A percentile compares a stretch with the other conserved stretches of the same genome.
phyloP scores from a whole-genome alignment of 2,888 invertebrate species.

The Cephonodes hylas region DNA sequence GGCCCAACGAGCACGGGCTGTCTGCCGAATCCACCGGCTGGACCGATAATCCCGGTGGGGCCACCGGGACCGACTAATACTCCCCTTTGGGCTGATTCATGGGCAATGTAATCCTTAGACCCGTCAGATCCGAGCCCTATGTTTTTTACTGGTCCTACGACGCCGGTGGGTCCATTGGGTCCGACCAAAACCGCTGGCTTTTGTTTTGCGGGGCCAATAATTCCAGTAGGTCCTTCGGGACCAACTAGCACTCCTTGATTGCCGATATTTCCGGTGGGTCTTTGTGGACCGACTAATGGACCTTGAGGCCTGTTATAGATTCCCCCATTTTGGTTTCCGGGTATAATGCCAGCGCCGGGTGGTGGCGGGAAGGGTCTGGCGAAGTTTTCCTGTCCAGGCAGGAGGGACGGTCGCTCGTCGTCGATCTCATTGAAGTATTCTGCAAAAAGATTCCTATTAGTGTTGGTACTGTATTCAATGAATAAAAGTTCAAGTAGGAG shows the following conservation, averaged over 20 bases:
- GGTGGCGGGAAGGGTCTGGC: conserved; percentile 44
- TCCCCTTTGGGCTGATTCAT: conserved; percentile 43
- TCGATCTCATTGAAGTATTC: conserved; percentile 66
- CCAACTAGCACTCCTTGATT: conserved; percentile 58
- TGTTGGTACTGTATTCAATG: too few species aligned
- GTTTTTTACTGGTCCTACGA: conserved; percentile 25
- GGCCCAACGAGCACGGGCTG: conserved; percentile 66
- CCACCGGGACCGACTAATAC: conserved; percentile 73
- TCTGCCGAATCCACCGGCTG: conserved; percentile 30
- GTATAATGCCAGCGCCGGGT: conserved; percentile 25
- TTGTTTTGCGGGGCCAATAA: conserved; percentile 32
- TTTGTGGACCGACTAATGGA: conserved; percentile 34
- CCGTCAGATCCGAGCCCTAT: conserved; percentile 49
- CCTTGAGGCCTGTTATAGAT: conserved; percentile 24
- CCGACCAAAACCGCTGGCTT: conserved; percentile 53
- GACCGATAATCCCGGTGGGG: conserved; percentile 45
- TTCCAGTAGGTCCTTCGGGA: conserved; percentile 55
- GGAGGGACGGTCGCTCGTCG: conserved; percentile 53
- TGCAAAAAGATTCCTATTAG: conserved; percentile 28
- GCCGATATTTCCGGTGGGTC: conserved; percentile 35
- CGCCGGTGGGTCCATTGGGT: conserved; percentile 48
- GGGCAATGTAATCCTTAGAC: conserved; percentile 28
- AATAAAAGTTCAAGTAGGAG: background rate
- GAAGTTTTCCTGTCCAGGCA: conserved; percentile 42
- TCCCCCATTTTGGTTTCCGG: conserved; percentile 32